phyloP scores from a whole-genome alignment of 1,140 invertebrate genomes.

The Rhagoletis zephyria region DNA sequence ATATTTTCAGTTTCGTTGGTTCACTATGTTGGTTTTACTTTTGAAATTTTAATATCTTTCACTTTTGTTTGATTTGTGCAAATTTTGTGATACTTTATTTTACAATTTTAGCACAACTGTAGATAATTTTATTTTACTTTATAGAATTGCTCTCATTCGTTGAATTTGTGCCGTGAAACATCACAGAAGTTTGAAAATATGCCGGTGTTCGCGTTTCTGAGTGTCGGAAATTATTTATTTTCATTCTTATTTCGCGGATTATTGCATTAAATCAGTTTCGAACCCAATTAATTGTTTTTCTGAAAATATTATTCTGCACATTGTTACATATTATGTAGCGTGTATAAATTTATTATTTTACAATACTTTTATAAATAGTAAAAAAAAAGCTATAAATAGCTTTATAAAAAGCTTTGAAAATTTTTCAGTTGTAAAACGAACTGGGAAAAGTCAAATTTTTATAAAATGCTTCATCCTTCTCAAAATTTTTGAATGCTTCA shows the following conservation, averaged over 20 bases:
- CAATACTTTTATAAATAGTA: no score
- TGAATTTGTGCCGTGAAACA: not conserved
- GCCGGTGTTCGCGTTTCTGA: not conserved
- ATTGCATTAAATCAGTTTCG: not conserved
- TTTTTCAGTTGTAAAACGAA: no score
- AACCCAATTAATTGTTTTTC: not conserved
- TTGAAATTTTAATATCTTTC: not conserved
- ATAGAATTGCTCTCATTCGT: not conserved
- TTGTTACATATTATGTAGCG: no score
- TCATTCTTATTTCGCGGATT: not conserved
- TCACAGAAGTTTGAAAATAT: not conserved
- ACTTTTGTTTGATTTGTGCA: constrained; percentile 6
- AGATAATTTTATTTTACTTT: not conserved
- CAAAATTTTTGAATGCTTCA: no score
- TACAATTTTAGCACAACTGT: not conserved
- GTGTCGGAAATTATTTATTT: not conserved
- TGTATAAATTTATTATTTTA: no score
- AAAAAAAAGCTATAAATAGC: no score
- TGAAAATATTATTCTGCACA: not conserved
- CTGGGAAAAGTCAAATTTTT: no score
- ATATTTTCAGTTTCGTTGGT: not conserved
- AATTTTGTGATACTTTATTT: not conserved
- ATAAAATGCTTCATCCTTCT: no score
- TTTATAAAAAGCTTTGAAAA: no score
- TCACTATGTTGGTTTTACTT: not conserved